phyloP scores from a whole-genome alignment of 2,797 vertebrate species.

The Sebastes vulpes region DNA sequence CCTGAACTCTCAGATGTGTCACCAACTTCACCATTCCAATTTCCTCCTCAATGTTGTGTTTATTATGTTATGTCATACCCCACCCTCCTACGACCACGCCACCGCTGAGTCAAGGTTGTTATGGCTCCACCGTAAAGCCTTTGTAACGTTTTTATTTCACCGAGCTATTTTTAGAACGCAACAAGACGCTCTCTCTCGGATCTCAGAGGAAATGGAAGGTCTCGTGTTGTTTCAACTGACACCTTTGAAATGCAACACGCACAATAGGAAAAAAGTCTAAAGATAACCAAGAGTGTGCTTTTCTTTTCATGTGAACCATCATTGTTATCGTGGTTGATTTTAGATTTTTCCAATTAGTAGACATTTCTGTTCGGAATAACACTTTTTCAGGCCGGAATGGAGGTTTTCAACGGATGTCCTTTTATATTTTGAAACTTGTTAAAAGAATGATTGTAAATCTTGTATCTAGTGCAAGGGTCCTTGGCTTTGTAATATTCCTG shows the following conservation, averaged over 20 bases:
- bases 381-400: background rate
- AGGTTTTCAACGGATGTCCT: background rate
- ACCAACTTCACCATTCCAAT: background rate
- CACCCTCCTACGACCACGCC: background rate
- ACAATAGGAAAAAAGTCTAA: constrained; percentile 40
- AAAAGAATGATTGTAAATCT: background rate
- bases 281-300: background rate
- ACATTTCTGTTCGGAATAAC: background rate
- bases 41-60: constrained; percentile 23
- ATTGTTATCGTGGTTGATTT: background rate
- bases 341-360: constrained; percentile 13
- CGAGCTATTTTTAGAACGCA: constrained; percentile 52
- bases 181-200: background rate
- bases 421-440: background rate
- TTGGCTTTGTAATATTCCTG: background rate
- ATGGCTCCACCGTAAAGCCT: background rate
- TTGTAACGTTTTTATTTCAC: constrained; percentile 11
- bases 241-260: background rate
- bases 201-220: constrained; percentile 53
- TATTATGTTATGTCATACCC: constrained; percentile 20
- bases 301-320: background rate
- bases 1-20: constrained; percentile 36
- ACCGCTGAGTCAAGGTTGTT: constrained; percentile 12
- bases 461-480: background rate
- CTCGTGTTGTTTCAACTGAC: background rate